Evolutionary conservation across 2,888 invertebrate genomes (phyloP), one percentile per base, ranked within the genome.

Genomic region (Campoletis raptor): DNA sequence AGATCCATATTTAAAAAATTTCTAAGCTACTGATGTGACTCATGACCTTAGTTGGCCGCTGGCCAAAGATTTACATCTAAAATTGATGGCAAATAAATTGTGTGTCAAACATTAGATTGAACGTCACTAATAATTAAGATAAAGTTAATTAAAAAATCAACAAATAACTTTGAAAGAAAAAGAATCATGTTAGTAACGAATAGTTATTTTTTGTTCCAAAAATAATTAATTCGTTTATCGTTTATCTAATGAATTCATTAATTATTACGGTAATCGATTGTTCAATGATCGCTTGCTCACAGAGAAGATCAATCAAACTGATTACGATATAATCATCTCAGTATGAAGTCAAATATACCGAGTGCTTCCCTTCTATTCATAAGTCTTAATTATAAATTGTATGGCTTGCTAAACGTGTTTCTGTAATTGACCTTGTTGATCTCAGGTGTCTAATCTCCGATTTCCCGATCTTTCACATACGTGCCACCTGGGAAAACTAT

Each of bases 1-100:
- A 48, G 48, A 61, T 66, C 54, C 30, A 66, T 61, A 67, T 67
- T 80, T n/a, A n/a, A 77, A 37, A 76, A 78, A 61, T 72, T 37
- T 21, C 64, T 45, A 42, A 70, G 36, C 15, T 45, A 45, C 37
- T 21, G 9, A 48, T 74, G 24, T 76, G 76, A 85, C 64, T 67
- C 52, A 24, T 40, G 64, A 77, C 64, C 48, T n/a, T 8, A 79
- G 42, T 57, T 42, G 42, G 36, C 48, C 36, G 42, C 69, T 42
- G 42, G 24, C 48, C 36, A 42, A 70, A 36, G 24, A 70, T 70
- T 73, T 6, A 72, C 48, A 18, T 21, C 57, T 54, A 81, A 81
- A 64, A 72, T 24, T 48, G 8, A 72, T 64, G 40, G 18, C n/a
- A 57, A 42, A 70, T 54, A 36, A 79, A 79, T 70, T 70, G 4